phyloP scores from a whole-genome alignment of 1,140 invertebrate genomes.

The Drosophila burlai region DNA sequence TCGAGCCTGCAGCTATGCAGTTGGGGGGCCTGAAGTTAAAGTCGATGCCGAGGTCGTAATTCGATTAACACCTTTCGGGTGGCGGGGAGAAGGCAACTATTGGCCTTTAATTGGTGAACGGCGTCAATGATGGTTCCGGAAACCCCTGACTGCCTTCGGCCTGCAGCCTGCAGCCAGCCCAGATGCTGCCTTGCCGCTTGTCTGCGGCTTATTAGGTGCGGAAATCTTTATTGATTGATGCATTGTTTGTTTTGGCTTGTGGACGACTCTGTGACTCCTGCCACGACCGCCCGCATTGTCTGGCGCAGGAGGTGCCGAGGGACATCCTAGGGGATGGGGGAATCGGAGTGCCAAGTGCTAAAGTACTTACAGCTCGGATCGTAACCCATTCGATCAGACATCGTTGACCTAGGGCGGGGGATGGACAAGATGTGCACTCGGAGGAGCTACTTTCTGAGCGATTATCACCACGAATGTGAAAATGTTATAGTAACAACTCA shows the following conservation, averaged over 20 bases:
- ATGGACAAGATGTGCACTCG: too few species aligned
- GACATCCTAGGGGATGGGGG: neutral
- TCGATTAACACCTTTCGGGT: conserved; percentile 77
- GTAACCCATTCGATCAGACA: conserved; percentile 72
- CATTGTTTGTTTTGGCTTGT: conserved; percentile 77
- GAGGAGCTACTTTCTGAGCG: too few species aligned
- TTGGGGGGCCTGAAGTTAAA: conserved; percentile 14
- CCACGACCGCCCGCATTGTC: conserved; percentile 63
- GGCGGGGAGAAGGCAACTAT: conserved; percentile 52
- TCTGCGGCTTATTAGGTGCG: conserved; percentile 80
- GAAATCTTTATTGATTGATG: conserved; percentile 84
- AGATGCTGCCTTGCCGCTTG: conserved; percentile 25
- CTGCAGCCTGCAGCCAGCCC: neutral
- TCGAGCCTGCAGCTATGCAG: conserved; percentile 38
- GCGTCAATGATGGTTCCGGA: conserved; percentile 64
- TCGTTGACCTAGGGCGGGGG: conserved; percentile 11
- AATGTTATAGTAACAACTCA: neutral
- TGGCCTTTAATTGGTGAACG: conserved; percentile 75
- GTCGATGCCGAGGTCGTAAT: conserved; percentile 60
- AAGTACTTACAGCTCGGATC: conserved; percentile 52
- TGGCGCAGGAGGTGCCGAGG: conserved; percentile 9
- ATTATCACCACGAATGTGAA: neutral
- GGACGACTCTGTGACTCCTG: conserved; percentile 42
- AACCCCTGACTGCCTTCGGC: neutral
- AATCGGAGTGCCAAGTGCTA: conserved; percentile 30